Conservation (phyloP, 2,888 invertebrate genomes). For the Rhagophthalmus giganteus region DNA sequence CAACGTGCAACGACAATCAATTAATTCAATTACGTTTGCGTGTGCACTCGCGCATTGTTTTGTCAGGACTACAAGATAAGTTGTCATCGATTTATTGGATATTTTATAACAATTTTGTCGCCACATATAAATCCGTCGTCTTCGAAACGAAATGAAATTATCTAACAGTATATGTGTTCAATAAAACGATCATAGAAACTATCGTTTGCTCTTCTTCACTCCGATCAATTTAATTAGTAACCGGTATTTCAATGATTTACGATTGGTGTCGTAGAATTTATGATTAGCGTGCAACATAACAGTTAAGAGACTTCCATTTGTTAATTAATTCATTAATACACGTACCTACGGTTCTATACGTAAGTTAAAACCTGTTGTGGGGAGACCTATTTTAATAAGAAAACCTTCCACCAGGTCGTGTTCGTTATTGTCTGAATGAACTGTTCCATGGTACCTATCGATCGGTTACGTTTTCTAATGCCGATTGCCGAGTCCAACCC, state of each 20-base stretch:
- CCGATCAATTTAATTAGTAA: slow-evolving; percentile 12
- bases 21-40: slow-evolving; percentile 37
- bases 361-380: slow-evolving; percentile 10
- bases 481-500: slow-evolving; percentile 30
- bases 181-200: too few relatives aligned
- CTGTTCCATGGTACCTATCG: slow-evolving; percentile 18
- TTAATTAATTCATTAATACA: slow-evolving; percentile 13
- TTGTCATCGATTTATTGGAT: slow-evolving; percentile 7
- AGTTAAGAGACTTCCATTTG: slow-evolving; percentile 7
- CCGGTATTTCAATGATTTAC: slow-evolving; percentile 12
- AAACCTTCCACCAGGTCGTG: slow-evolving; percentile 1
- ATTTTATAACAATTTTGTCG: too few relatives aligned
- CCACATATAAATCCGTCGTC: too few relatives aligned
- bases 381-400: slow-evolving; percentile 1
- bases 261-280: too few relatives aligned
- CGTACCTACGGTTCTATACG: too few relatives aligned
- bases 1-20: slow-evolving; percentile 38
- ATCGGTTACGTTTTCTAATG: slow-evolving; percentile 20
- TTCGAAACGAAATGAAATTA: too few relatives aligned
- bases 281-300: slow-evolving; percentile 5
- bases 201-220: too few relatives aligned
- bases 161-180: too few relatives aligned
- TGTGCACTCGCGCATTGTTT: slow-evolving; percentile 28
- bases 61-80: too few relatives aligned
- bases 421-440: slow-evolving; percentile 18